Evolutionary conservation across 2,888 invertebrate genomes (phyloP).

Genomic region (Yponomeuta evonymella): DNA sequence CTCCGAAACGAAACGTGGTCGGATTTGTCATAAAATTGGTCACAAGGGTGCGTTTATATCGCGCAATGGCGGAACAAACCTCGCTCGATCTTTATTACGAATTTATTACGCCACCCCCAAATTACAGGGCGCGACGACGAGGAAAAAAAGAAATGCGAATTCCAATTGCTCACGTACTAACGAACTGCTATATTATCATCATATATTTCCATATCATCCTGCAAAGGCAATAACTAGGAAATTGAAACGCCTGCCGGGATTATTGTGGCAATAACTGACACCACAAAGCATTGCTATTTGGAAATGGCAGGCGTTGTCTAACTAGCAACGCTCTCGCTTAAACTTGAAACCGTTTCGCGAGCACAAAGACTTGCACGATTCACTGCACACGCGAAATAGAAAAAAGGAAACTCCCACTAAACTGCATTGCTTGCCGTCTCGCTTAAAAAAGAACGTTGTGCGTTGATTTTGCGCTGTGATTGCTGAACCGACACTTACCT

Average conservation of each 20-base stretch:
- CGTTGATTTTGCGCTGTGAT: slow-evolving; percentile 2
- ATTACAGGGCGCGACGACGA: slow-evolving; percentile 27
- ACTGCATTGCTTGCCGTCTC: slow-evolving; percentile 5
- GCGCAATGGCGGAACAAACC: slow-evolving; percentile 26
- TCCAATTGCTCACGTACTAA: slow-evolving; percentile 57
- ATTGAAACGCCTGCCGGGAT: slow-evolving; percentile 37
- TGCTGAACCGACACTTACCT: slow-evolving; percentile 18
- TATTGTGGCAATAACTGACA: slow-evolving; percentile 25
- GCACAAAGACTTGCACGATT: slow-evolving; percentile 30
- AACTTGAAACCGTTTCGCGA: slow-evolving; percentile 30
- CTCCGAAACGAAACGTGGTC: slow-evolving; percentile 16
- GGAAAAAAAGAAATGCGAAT: slow-evolving; percentile 44
- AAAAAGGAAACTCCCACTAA: slow-evolving; percentile 25
- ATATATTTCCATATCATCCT: slow-evolving; percentile 25
- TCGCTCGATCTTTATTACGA: slow-evolving; percentile 48
- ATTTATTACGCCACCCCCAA: slow-evolving; percentile 48
- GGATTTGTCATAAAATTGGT: slow-evolving; percentile 41
- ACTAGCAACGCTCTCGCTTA: slow-evolving; percentile 17
- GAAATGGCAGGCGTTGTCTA: slow-evolving; percentile 37
- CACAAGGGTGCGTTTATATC: slow-evolving; percentile 43
- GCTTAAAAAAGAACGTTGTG: slow-evolving; percentile 9
- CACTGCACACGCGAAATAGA: slow-evolving; percentile 27
- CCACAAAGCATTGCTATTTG: slow-evolving; percentile 34
- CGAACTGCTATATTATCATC: slow-evolving; percentile 34
- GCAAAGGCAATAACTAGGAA: slow-evolving; percentile 20